Conservation (phyloP, 2,888 invertebrate genomes). For the Cynaeus angustus region DNA sequence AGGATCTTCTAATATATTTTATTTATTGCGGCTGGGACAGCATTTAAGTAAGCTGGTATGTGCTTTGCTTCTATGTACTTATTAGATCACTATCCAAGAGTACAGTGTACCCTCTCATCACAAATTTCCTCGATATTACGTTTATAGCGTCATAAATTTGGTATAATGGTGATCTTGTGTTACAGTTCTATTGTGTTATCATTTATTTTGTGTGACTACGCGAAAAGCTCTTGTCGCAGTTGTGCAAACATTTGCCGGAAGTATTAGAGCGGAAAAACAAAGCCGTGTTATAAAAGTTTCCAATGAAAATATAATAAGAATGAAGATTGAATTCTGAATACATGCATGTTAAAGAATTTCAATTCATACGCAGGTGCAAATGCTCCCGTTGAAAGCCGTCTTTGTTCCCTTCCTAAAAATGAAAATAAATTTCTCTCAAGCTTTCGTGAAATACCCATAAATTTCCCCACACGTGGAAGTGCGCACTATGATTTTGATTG, state of each 20-base stretch:
- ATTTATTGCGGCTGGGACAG: conserved; percentile 31
- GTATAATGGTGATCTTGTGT: conserved; percentile 39
- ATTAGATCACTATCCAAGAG: conserved; percentile 30
- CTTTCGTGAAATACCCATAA: conserved; percentile 46
- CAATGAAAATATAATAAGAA: conserved; percentile 42
- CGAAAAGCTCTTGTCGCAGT: conserved; percentile 12
- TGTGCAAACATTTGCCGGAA: conserved; percentile 25
- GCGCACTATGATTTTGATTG: conserved; percentile 32
- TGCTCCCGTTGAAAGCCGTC: conserved; percentile 39
- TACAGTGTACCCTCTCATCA: conserved; percentile 18
- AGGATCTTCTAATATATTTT: conserved; percentile 32
- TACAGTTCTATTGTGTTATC: conserved; percentile 21
- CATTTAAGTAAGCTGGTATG: conserved; percentile 30
- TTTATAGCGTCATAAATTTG: conserved; percentile 35
- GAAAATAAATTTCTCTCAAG: conserved; percentile 56
- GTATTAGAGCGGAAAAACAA: conserved; percentile 23
- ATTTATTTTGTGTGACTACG: conserved; percentile 23
- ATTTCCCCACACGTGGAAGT: conserved; percentile 33
- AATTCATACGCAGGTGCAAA: conserved; percentile 56
- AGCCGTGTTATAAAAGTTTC: conserved; percentile 17
- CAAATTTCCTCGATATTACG: conserved; percentile 38
- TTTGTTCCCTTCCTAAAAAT: conserved; percentile 51
- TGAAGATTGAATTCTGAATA: conserved; percentile 38
- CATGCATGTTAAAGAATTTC: conserved; percentile 46
- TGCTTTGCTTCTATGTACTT: conserved; percentile 12